Conservation (phyloP, 2,797 vertebrate species). For the Phataginus tetradactyla region DNA sequence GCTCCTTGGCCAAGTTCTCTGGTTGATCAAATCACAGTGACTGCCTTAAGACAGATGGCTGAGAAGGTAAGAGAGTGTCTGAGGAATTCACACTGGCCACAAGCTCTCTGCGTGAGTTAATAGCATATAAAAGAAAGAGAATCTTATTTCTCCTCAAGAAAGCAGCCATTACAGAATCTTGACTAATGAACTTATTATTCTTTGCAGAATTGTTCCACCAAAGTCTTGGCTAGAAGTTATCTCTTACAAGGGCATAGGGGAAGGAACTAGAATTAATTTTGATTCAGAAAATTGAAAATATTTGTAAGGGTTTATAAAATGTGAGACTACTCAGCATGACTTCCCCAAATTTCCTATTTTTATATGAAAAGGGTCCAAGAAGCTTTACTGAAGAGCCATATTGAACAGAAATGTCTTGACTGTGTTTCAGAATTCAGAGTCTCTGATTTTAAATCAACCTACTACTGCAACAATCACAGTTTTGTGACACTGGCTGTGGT, state of each 20-base stretch:
- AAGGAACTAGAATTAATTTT: slow-evolving; percentile 20
- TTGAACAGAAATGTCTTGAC: background rate
- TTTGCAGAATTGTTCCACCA: background rate
- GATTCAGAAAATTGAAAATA: slow-evolving; percentile 12
- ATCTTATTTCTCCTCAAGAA: slow-evolving; percentile 10
- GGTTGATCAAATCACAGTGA: slow-evolving; percentile 30
- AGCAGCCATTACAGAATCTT: background rate
- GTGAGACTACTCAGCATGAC: background rate
- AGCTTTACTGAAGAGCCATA: background rate
- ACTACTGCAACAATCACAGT: background rate
- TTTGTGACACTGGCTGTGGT: background rate
- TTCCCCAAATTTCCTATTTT: background rate
- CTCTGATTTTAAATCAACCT: slow-evolving; percentile 7
- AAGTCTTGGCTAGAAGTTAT: background rate
- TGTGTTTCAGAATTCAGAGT: background rate
- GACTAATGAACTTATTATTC: background rate
- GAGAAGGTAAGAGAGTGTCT: background rate
- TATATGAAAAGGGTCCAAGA: background rate
- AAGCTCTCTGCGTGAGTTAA: background rate
- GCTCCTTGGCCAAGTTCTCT: background rate
- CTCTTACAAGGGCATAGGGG: background rate
- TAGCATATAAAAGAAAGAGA: background rate
- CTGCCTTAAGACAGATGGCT: background rate
- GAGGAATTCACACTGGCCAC: slow-evolving; percentile 13
- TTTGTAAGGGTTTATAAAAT: background rate